Conservation (phyloP, 2,797 vertebrate species). For the Mus minutoides region DNA sequence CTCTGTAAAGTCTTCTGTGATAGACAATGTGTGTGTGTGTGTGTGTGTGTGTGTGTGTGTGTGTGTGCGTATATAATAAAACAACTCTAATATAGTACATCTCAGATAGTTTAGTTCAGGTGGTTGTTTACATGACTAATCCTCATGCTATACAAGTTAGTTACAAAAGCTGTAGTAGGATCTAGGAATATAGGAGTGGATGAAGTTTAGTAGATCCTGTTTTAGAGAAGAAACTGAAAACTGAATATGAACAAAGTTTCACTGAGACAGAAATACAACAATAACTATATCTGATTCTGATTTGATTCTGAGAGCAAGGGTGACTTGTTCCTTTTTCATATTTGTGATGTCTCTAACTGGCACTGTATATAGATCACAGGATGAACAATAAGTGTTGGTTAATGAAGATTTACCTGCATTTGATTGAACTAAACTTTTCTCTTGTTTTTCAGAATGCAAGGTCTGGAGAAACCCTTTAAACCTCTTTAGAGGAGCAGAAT, state of each 20-base stretch:
- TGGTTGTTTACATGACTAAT: slow-evolving; percentile 33
- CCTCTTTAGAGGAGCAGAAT: slow-evolving; percentile 98
- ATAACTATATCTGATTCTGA: slow-evolving; percentile 35
- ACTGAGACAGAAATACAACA: slow-evolving; percentile 17
- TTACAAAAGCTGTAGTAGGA: slow-evolving; percentile 38
- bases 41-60: too few relatives aligned
- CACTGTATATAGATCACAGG: neutral
- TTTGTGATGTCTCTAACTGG: slow-evolving; percentile 17
- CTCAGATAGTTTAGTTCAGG: neutral
- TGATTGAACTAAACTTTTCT: slow-evolving; percentile 11
- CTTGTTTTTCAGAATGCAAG: slow-evolving; percentile 93
- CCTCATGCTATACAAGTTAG: neutral
- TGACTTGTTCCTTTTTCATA: neutral
- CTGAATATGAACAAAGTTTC: slow-evolving; percentile 48
- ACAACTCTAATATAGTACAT: neutral
- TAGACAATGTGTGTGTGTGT: neutral
- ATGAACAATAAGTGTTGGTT: neutral
- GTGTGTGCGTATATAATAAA: neutral
- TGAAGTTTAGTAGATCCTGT: slow-evolving; percentile 25
- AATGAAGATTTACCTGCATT: slow-evolving; percentile 40
- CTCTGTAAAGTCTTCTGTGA: slow-evolving; percentile 40
- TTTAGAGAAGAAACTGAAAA: slow-evolving; percentile 56
- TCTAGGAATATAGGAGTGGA: slow-evolving; percentile 48
- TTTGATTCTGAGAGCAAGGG: neutral
- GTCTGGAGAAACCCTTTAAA: slow-evolving; percentile 99